These are phyloP conservation scores for Polyploca ridens DNA, from an alignment of 2,888 invertebrate genomes.

Conservation along the genomic window DNA sequence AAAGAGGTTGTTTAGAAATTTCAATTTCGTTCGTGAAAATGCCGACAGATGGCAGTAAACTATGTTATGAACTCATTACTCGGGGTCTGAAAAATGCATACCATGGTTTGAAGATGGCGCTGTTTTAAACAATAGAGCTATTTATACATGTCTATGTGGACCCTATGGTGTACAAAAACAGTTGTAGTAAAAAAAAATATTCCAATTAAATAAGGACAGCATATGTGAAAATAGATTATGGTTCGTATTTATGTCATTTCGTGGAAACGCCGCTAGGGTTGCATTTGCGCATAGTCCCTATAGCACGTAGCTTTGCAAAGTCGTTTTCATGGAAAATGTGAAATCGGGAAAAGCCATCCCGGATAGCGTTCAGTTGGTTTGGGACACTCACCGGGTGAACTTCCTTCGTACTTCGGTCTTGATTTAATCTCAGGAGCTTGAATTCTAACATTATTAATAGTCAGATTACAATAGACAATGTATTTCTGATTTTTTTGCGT, in stretches of 20 bases:
- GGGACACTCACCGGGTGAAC: conserved; percentile 67
- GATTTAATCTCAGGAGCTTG: conserved; percentile 12
- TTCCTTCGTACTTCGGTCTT: conserved; percentile 32
- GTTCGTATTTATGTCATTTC: not conserved
- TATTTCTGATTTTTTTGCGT: not conserved
- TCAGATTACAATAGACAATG: not conserved
- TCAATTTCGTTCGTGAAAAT: conserved; percentile 24
- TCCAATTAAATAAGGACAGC: not conserved
- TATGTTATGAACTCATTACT: not conserved
- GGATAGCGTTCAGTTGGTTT: conserved; percentile 75
- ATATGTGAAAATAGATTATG: not conserved
- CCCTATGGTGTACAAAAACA: not conserved
- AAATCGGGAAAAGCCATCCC: conserved; percentile 71
- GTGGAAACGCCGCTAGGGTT: not conserved
- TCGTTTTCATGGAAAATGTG: conserved; percentile 56
- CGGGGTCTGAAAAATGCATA: not conserved
- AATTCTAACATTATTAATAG: not conserved
- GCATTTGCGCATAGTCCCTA: conserved; percentile 12
- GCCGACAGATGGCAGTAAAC: conserved; percentile 32
- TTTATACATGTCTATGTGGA: no score
- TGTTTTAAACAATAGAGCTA: not conserved
- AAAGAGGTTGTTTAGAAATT: not conserved
- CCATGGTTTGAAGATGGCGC: conserved; percentile 18
- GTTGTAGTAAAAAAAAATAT: not conserved
- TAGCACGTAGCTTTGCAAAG: conserved; percentile 33